Evolutionary conservation across 2,113 vertebrate genomes (phyloP), one percentile per base, ranked within the genome.

Genomic region (Phaethornis superciliosus): DNA sequence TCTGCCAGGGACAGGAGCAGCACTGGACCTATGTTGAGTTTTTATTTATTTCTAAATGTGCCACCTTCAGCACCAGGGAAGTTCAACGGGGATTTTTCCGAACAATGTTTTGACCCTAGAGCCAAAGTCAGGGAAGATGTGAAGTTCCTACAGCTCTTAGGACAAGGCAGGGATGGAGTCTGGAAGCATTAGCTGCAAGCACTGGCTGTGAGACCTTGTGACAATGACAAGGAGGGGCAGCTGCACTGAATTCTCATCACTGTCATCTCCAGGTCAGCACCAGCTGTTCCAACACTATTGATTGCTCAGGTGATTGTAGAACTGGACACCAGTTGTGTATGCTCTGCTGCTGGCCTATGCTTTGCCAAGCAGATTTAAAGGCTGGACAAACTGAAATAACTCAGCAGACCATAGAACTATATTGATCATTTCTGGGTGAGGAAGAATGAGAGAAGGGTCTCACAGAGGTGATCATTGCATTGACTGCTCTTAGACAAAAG

Each of bases 281-380:
- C 27, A 68, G 60, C 28, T 90, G 22, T 24, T 47, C 30, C 0
- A 0, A 47, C 33, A 47, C 52, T 23, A 14, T 0, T 2, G 22
- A 47, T 12, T 16, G 24, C 22, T 83, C 44, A 67, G n/a, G 21
- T n/a, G 21, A 55, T 59, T 70, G 18, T 4, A 54, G 60, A 81
- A 51, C 1, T 47, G 47, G 46, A n/a, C 32, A 49, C 9, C 35
- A 71, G 28, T 33, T 79, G 23, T 19, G 5, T 10, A 24, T 1
- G 15, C 40, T 78, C 23, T 51, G 70, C 76, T 86, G 68, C 30
- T 58, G 26, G 22, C 4, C 46, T 44, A n/a, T 22, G 32, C 19
- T 90, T 83, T 78, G 55, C 51, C 85, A 63, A 67, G 52, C 40
- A 58, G 10, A 30, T 60, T 81, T 28, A 82, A 85, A 28, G 18